These are phyloP conservation scores for Netelia inedita DNA, from an alignment of 2,888 invertebrate species.

Conservation along the genomic window DNA sequence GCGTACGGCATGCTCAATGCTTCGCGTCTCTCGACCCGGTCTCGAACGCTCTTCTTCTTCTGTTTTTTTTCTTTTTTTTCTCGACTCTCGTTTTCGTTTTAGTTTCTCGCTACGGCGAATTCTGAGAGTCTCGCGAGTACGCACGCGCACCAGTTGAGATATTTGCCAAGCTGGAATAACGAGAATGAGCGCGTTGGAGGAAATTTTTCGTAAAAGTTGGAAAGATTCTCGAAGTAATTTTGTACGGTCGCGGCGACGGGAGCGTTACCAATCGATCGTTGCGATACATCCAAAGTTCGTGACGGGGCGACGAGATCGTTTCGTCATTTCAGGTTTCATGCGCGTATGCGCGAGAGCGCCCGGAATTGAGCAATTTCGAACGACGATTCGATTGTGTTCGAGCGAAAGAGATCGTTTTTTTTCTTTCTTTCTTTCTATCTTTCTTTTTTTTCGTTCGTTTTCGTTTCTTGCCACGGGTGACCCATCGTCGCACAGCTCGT, in stretches of 20 bases:
- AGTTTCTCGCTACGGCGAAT: conserved; percentile 60
- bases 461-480: conserved; percentile 25
- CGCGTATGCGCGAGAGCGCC: conserved; percentile 17
- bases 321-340: conserved; percentile 18
- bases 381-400: conserved; percentile 56
- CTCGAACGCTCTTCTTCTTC: conserved; percentile 41
- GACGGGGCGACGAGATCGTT: conserved; percentile 42
- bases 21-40: conserved; percentile 32
- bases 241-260: too few species aligned
- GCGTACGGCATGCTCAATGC: conserved; percentile 59
- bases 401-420: conserved; percentile 45
- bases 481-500: too few species aligned
- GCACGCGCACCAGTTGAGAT: conserved; percentile 5
- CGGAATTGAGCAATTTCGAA: conserved; percentile 36
- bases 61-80: conserved; percentile 2
- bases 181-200: too few species aligned
- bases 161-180: neutral
- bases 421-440: conserved; percentile 7
- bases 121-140: conserved; percentile 49
- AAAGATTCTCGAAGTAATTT: conserved; percentile 23
- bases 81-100: conserved; percentile 80
- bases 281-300: conserved; percentile 39
- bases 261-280: conserved; percentile 48
- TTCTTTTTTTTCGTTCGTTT: conserved; percentile 22
- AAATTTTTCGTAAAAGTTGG: neutral